These are phyloP conservation scores for Trachelus troglodyta DNA, from an alignment of 2,888 invertebrate genomes.

Conservation along the genomic window DNA sequence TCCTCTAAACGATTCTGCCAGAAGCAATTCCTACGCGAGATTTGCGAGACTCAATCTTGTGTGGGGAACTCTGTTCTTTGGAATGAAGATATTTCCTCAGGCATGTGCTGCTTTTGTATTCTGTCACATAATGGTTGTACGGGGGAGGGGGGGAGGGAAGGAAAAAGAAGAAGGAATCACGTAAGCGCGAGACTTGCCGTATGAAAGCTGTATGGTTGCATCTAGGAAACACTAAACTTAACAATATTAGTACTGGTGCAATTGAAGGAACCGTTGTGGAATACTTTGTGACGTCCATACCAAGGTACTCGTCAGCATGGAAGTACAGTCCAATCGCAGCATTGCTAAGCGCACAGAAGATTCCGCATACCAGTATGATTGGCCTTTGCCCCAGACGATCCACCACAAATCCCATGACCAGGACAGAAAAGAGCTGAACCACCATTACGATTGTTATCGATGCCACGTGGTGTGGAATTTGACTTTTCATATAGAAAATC, in stretches of 20 bases:
- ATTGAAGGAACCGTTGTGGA: slow-evolving; percentile 11
- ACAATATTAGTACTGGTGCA: not conserved
- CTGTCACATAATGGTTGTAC: too few relatives aligned
- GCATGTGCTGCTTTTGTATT: too few relatives aligned
- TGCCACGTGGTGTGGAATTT: slow-evolving; percentile 41
- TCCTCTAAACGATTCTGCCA: slow-evolving; percentile 55
- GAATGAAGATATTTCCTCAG: too few relatives aligned
- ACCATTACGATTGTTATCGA: slow-evolving; percentile 46
- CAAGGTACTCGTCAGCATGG: slow-evolving; percentile 37
- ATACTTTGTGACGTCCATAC: slow-evolving; percentile 29
- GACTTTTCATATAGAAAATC: slow-evolving; percentile 47
- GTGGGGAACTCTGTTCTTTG: not conserved
- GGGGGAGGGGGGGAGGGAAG: too few relatives aligned
- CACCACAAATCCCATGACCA: slow-evolving; percentile 51
- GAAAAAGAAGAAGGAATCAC: too few relatives aligned
- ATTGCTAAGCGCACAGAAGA: slow-evolving; percentile 34
- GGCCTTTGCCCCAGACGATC: slow-evolving; percentile 67
- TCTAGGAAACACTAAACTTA: too few relatives aligned
- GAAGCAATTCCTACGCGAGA: slow-evolving; percentile 48
- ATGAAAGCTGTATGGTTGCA: not conserved
- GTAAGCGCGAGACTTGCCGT: not conserved
- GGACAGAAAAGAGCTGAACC: slow-evolving; percentile 49
- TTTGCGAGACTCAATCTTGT: not conserved
- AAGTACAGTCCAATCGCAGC: slow-evolving; percentile 42
- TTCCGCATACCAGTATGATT: slow-evolving; percentile 63